Evolutionary conservation across 2,113 vertebrate species (phyloP).

Genomic region (Bubo blakistoni): DNA sequence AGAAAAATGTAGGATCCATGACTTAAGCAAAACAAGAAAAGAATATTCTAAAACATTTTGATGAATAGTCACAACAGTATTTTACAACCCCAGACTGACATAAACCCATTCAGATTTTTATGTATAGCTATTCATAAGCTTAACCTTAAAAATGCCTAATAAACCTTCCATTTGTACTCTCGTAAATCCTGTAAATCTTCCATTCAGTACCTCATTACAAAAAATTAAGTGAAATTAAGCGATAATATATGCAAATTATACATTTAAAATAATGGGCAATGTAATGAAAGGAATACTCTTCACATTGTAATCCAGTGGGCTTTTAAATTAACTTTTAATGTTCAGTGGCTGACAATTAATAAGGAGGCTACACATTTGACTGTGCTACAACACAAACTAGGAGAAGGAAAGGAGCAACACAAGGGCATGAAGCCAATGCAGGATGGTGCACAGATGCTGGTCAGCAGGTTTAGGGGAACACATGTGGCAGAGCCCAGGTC

Average conservation of each 20-base stretch:
- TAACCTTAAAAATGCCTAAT: not conserved
- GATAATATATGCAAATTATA: slow-evolving; percentile 30
- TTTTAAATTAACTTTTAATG: slow-evolving; percentile 34
- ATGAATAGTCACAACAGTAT: not conserved
- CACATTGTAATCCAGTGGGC: not conserved
- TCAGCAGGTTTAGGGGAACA: not conserved
- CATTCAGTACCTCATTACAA: not conserved
- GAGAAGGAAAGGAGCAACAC: not conserved
- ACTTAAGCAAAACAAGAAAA: not conserved
- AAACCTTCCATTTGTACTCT: not conserved
- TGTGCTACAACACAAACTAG: not conserved
- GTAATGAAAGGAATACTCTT: slow-evolving; percentile 12
- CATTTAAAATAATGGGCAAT: slow-evolving; percentile 23
- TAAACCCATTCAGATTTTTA: not conserved
- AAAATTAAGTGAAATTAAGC: slow-evolving; percentile 3
- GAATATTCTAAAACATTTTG: not conserved
- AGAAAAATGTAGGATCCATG: not conserved
- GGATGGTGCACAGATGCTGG: not conserved
- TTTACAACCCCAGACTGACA: not conserved
- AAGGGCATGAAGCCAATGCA: not conserved
- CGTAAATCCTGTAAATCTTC: not conserved
- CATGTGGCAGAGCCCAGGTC: not conserved
- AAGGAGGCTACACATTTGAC: not conserved
- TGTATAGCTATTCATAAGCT: not conserved
- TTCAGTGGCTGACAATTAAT: not conserved